Evolutionary conservation across 2,797 vertebrate genomes (phyloP).

Genomic region (Chiroxiphia lanceolata): DNA sequence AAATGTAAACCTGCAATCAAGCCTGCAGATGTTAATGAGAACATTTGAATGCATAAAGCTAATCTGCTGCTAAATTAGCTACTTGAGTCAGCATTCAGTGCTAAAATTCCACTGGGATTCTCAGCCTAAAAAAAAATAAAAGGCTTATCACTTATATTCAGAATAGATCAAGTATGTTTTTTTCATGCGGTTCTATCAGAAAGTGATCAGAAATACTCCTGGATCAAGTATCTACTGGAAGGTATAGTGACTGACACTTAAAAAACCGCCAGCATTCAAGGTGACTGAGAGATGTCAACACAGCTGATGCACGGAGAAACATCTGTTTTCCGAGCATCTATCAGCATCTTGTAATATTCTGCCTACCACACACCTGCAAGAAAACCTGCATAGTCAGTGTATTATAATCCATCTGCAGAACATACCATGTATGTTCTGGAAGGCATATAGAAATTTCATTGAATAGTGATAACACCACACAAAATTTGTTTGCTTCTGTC

Average conservation of each 20-base stretch:
- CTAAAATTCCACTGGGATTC: not conserved
- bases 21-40: not conserved
- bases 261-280: not conserved
- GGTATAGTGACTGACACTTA: not conserved
- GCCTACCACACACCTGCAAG: not conserved
- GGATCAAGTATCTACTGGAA: not conserved
- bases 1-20: constrained; percentile 9
- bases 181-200: not conserved
- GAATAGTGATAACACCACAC: not conserved
- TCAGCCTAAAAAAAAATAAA: not conserved
- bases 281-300: not conserved
- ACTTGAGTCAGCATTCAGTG: not conserved
- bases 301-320: not conserved
- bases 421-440: rapidly evolving
- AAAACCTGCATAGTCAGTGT: not conserved
- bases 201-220: not conserved
- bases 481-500: not conserved
- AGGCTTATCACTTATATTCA: not conserved
- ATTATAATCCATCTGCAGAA: not conserved
- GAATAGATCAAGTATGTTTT: not conserved
- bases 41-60: not conserved
- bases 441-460: not conserved
- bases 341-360: not conserved
- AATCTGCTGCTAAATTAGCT: not conserved
- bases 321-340: not conserved